Evolutionary conservation across 2,113 vertebrate species (phyloP).

Genomic region (Melierax canorus): DNA sequence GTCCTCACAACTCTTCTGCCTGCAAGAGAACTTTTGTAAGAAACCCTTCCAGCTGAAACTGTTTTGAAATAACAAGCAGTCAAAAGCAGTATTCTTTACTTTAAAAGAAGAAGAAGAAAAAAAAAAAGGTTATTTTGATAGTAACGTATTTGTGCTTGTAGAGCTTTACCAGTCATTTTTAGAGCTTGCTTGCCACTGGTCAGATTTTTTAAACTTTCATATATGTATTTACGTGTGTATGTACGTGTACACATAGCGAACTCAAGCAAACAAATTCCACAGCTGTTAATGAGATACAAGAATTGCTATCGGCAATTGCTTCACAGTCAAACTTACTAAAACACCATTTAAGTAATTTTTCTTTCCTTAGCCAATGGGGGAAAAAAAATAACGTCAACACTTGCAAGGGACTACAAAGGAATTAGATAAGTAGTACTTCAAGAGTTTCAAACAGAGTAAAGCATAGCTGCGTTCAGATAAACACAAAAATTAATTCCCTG

Average conservation of each 20-base stretch:
- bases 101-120: too few species aligned
- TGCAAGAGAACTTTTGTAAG: not conserved
- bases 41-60: not conserved
- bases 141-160: not conserved
- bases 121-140: not conserved
- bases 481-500: not conserved
- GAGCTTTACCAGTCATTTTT: not conserved
- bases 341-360: conserved; percentile 45
- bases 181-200: not conserved
- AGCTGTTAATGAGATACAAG: not conserved
- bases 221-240: fast-evolving
- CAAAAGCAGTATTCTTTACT: not conserved
- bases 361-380: conserved; percentile 24
- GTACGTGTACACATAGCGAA: not conserved
- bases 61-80: not conserved
- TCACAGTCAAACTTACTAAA: conserved; percentile 57
- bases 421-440: conserved; percentile 40
- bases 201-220: not conserved
- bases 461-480: not conserved
- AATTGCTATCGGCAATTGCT: conserved; percentile 1
- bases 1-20: not conserved
- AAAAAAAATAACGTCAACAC: not conserved
- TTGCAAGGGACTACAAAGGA: conserved; percentile 23
- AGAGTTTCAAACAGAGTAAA: not conserved
- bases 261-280: not conserved